Base-by-base conservation (phyloP, 2,113 vertebrate genomes). In the Tamias sibiricus region DNA sequence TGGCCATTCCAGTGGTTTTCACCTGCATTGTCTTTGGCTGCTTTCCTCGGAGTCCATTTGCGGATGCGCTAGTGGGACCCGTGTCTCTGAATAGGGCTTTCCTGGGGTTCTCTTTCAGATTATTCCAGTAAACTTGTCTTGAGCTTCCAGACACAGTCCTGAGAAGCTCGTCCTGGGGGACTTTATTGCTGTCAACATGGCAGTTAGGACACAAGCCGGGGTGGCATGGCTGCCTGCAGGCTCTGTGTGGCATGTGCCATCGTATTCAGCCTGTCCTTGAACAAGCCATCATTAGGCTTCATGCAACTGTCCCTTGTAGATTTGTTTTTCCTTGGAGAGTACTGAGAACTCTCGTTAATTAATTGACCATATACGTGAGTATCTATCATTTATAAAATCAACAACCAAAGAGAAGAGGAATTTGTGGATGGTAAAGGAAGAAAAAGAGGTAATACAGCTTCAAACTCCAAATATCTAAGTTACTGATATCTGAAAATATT, bases 41-140 rank as follows among this genome's bases (percentile, higher is more conserved):
- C 92, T 92, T 95, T 96, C 97, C 94, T 94, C n/a, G 52, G 30
- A 87, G 19, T 92, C 86, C 84, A 95, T n/a, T 97, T 95, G 79
- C 37, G 95, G 94, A 66, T 54, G 81, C 85, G 26, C 90, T 94
- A 94, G 86, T 87, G 40, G 59, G 85, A n/a, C 71, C 80, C 92
- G 92, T 91, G 42, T 94, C 49, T 96, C 85, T 92, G 40, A 88
- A 35, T 32, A 81, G 71, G 82, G 49, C 91, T 96, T 96, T 97
- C 83, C 83, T 75, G 79, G 90, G 90, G 42, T 92, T 88, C 93
- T 91, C 64, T 52, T 96, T 96, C 76, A 96, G 52, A 62, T 94
- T 52, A 62, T 76, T 91, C 80, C 88, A 69, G n/a, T n/a, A n/a
- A n/a, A n/a, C n/a, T n/a, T n/a, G n/a, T n/a, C n/a, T 83, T 95